Evolutionary conservation across 2,888 invertebrate species (phyloP).

Genomic region (Drepana falcataria): DNA sequence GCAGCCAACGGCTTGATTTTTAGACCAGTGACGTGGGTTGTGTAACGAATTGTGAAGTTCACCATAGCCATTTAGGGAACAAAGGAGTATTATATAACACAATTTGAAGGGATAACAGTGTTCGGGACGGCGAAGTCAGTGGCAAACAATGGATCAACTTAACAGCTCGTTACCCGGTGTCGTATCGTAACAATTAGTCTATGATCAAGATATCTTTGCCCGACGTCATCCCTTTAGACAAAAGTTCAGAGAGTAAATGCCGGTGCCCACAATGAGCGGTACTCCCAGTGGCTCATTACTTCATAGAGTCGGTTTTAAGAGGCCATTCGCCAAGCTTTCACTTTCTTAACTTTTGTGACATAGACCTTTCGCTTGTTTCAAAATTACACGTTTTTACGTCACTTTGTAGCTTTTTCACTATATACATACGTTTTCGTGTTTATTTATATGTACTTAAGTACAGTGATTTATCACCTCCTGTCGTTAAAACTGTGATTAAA

Average conservation of each 20-base stretch:
- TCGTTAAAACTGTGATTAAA: too few relatives aligned
- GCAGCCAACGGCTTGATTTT: background rate
- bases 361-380: background rate
- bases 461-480: too few relatives aligned
- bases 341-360: background rate
- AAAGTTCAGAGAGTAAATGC: slow-evolving; percentile 22
- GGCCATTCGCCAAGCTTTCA: slow-evolving; percentile 6
- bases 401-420: background rate
- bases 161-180: slow-evolving; percentile 58
- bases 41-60: background rate
- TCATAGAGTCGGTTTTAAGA: slow-evolving; percentile 12
- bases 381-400: background rate
- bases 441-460: too few relatives aligned
- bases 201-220: slow-evolving; percentile 53
- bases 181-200: slow-evolving; percentile 57
- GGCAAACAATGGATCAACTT: slow-evolving; percentile 52
- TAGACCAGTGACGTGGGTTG: background rate
- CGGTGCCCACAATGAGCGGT: slow-evolving; percentile 32
- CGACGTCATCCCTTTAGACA: slow-evolving; percentile 36
- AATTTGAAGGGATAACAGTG: slow-evolving; percentile 21
- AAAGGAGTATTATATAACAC: slow-evolving; percentile 9
- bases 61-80: background rate
- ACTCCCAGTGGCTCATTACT: slow-evolving; percentile 19
- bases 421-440: background rate
- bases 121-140: slow-evolving; percentile 12